Evolutionary conservation across 2,888 invertebrate genomes (phyloP).

Genomic region (Drosophila basisetae): DNA sequence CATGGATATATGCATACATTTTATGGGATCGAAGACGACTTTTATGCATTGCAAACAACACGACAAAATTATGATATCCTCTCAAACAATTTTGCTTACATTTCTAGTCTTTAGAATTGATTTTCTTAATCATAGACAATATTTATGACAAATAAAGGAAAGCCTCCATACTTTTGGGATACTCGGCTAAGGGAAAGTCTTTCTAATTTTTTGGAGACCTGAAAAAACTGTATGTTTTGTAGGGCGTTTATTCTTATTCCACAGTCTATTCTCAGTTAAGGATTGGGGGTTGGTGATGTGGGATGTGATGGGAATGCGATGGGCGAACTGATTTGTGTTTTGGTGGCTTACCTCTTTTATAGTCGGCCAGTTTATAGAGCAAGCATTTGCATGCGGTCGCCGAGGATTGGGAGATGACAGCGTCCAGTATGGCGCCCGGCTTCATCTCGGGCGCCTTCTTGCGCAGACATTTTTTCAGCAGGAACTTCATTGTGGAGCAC

Average conservation of each 20-base stretch:
- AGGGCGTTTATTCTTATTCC: too few species aligned
- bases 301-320: neutral
- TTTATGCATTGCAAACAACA: too few species aligned
- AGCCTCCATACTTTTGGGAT: neutral
- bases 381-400: slow-evolving; percentile 94
- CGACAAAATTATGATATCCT: too few species aligned
- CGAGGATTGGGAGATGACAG: slow-evolving; percentile 93
- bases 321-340: too few species aligned
- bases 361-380: slow-evolving; percentile 94
- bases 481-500: slow-evolving; percentile 74
- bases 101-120: too few species aligned
- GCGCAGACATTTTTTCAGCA: slow-evolving; percentile 83
- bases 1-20: too few species aligned
- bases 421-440: slow-evolving; percentile 92
- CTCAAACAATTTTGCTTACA: too few species aligned
- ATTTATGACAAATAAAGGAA: neutral
- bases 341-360: slow-evolving; percentile 90
- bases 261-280: too few species aligned
- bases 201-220: neutral
- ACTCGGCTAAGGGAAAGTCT: neutral
- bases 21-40: too few species aligned
- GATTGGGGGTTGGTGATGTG: neutral
- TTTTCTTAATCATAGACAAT: neutral
- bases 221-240: neutral
- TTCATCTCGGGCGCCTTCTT: slow-evolving; percentile 85